phyloP scores from a whole-genome alignment of 92 coral and sea anemone species.

The Porites rus region DNA sequence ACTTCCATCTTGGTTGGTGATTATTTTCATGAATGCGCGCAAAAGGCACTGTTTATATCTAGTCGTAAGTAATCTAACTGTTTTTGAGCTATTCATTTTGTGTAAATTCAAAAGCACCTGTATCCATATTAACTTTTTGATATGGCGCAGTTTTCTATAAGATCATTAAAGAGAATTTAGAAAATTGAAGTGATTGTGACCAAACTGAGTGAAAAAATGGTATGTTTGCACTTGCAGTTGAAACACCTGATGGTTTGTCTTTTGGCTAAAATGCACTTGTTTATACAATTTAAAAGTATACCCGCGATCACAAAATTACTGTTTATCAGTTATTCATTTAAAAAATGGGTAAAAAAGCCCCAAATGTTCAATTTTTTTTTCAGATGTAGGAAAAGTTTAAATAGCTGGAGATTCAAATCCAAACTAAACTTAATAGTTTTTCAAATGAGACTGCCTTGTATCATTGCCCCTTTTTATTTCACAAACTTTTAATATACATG shows the following conservation, averaged over 20 bases:
- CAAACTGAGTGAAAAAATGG: not conserved
- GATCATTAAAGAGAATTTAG: no score
- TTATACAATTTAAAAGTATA: not conserved
- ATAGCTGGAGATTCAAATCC: not conserved
- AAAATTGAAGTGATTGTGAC: no score
- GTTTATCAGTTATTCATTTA: not conserved
- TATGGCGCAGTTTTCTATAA: not conserved
- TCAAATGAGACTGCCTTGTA: no score
- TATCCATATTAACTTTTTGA: not conserved
- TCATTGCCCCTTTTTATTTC: no score
- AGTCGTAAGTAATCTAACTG: not conserved
- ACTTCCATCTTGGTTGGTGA: constrained; percentile 3
- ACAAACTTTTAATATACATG: no score
- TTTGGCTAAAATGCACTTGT: not conserved
- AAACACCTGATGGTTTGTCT: not conserved
- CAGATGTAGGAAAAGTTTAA: not conserved
- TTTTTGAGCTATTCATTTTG: not conserved
- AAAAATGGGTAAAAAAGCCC: not conserved
- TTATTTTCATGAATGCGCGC: no score
- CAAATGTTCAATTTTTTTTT: not conserved
- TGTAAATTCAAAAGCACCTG: not conserved
- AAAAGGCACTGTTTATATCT: no score
- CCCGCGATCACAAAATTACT: not conserved
- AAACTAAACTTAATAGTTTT: no score
- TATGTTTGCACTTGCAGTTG: not conserved